phyloP scores from a whole-genome alignment of 2,113 vertebrate genomes.

The Psammodynastes pulverulentus region DNA sequence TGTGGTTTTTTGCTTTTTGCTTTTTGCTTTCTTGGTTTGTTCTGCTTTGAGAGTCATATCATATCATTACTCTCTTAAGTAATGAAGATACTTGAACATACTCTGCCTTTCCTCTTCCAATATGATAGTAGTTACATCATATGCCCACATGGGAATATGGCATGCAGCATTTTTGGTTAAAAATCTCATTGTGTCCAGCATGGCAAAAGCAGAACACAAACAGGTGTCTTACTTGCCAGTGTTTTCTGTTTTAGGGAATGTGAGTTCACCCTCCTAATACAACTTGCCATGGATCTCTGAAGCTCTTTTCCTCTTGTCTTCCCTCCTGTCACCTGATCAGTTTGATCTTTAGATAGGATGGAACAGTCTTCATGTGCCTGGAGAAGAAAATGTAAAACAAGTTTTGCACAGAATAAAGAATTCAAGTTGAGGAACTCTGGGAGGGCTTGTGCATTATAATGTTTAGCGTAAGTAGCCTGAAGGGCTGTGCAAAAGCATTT shows the following conservation, averaged over 20 bases:
- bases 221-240: background rate
- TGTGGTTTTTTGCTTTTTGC: background rate
- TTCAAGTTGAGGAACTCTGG: background rate
- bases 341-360: constrained; percentile 12
- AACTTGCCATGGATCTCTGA: constrained; percentile 5
- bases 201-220: background rate
- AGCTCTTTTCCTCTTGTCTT: background rate
- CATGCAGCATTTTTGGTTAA: background rate
- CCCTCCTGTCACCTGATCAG: background rate
- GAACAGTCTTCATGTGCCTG: background rate
- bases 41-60: background rate
- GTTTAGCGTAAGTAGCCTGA: background rate
- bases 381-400: background rate
- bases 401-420: background rate
- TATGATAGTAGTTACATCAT: background rate
- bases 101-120: background rate
- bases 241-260: background rate
- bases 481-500: background rate
- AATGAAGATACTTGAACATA: background rate
- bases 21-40: background rate
- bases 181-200: background rate
- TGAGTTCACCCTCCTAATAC: background rate
- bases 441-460: background rate
- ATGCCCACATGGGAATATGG: background rate
- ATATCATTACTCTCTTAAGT: background rate